Percentiles rank a stretch among this genome's conserved stretches.
Evolutionary conservation across 2,888 invertebrate species (phyloP).

Genomic region (Buathra laborator): DNA sequence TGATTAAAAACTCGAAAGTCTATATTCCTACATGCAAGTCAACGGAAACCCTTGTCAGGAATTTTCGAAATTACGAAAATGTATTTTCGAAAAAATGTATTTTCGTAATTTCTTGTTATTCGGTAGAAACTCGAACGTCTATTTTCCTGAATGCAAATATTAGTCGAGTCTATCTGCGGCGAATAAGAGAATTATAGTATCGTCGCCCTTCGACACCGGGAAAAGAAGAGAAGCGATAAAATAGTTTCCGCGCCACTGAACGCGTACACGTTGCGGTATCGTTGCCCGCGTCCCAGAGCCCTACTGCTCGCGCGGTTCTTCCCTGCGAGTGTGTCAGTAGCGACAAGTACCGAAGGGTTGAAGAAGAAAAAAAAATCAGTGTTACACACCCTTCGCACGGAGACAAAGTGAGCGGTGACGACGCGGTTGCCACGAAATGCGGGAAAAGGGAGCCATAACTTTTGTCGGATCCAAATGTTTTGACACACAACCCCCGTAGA

Average conservation of each 20-base stretch:
- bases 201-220: constrained; percentile 42
- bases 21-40: constrained; percentile 43
- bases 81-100: no score
- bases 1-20: constrained; percentile 12
- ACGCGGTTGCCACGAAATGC: constrained; percentile 72
- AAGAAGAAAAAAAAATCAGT: constrained; percentile 72
- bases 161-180: constrained; percentile 56
- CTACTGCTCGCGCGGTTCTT: constrained; percentile 10
- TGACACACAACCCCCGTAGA: constrained; percentile 78
- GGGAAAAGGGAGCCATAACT: constrained; percentile 77
- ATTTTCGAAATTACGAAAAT: no score
- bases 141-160: constrained; percentile 46
- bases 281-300: constrained; percentile 32
- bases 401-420: constrained; percentile 71
- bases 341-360: constrained; percentile 56
- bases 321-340: constrained; percentile 46
- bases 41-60: no score
- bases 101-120: background rate
- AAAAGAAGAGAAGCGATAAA: constrained; percentile 69
- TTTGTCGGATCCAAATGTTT: constrained; percentile 83
- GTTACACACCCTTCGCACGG: constrained; percentile 67
- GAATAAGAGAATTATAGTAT: constrained; percentile 63
- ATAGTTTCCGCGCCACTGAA: constrained; percentile 62
- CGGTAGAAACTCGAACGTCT: constrained; percentile 10
- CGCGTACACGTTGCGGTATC: constrained; percentile 38